Conservation (phyloP, 2,113 vertebrate species). For the Trichomycterus rosablanca region DNA sequence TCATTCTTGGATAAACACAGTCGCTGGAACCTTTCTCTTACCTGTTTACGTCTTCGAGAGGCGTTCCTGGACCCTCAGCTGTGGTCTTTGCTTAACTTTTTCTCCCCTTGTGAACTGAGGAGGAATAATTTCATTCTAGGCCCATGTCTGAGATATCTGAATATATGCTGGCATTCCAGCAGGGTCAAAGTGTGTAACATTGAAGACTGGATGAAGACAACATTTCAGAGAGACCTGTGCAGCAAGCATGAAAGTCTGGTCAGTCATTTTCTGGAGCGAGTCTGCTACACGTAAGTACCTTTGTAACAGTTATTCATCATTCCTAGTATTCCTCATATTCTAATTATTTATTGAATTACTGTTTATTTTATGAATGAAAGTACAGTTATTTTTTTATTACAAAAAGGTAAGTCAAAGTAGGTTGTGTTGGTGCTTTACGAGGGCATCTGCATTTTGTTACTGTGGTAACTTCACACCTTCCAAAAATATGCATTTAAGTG, state of each 20-base stretch:
- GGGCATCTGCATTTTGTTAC: too few species aligned
- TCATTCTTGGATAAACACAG: conserved; percentile 89
- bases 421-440: too few species aligned
- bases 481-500: too few species aligned
- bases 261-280: conserved; percentile 74
- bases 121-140: conserved; percentile 84
- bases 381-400: too few species aligned
- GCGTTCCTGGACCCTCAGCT: conserved; percentile 82
- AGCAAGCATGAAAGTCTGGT: conserved; percentile 76
- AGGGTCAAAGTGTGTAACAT: conserved; percentile 87
- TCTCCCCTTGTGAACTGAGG: conserved; percentile 76
- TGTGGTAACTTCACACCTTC: too few species aligned
- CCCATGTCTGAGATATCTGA: conserved; percentile 73
- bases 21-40: conserved; percentile 74
- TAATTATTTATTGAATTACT: too few species aligned
- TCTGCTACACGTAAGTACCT: conserved; percentile 78
- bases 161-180: conserved; percentile 88
- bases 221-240: conserved; percentile 85
- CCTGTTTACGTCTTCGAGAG: conserved; percentile 68
- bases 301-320: conserved; percentile 20
- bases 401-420: too few species aligned
- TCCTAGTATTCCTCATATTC: background rate
- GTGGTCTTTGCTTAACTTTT: conserved; percentile 79
- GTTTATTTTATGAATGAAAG: too few species aligned
- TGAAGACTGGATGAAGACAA: conserved; percentile 87